phyloP scores from a whole-genome alignment of 1,140 invertebrate species.

The Halictus rubicundus region DNA sequence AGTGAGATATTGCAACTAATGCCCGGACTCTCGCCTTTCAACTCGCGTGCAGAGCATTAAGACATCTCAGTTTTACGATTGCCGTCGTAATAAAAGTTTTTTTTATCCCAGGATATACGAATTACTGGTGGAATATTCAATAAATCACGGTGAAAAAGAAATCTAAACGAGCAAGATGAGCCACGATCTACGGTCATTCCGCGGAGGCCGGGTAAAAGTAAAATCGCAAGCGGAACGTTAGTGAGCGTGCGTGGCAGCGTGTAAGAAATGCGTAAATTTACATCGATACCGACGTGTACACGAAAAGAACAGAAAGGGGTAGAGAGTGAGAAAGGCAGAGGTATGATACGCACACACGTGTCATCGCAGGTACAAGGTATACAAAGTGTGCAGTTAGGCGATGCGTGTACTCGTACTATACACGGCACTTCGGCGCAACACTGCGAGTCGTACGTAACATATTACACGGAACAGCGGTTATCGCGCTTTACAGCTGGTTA shows the following conservation, averaged over 20 bases:
- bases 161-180: conserved; percentile 3
- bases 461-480: conserved; percentile 19
- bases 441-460: background rate
- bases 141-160: background rate
- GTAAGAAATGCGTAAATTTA: conserved; percentile 41
- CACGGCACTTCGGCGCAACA: background rate
- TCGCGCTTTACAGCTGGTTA: background rate
- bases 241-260: conserved; percentile 9
- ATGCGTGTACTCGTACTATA: background rate
- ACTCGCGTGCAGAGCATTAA: background rate
- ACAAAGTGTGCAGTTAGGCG: conserved; percentile 28
- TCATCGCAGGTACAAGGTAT: conserved; percentile 14
- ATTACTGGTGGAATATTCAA: background rate
- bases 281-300: conserved; percentile 32
- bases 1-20: too few relatives aligned
- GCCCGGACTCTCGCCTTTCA: too few relatives aligned
- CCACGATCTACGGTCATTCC: background rate
- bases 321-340: background rate
- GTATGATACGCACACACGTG: background rate
- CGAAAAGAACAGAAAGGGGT: too few relatives aligned
- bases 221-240: background rate
- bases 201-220: background rate
- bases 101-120: background rate
- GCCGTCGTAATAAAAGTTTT: background rate
- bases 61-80: background rate